Base-by-base conservation (phyloP, 2,888 invertebrate genomes). In the Abrostola tripartita region DNA sequence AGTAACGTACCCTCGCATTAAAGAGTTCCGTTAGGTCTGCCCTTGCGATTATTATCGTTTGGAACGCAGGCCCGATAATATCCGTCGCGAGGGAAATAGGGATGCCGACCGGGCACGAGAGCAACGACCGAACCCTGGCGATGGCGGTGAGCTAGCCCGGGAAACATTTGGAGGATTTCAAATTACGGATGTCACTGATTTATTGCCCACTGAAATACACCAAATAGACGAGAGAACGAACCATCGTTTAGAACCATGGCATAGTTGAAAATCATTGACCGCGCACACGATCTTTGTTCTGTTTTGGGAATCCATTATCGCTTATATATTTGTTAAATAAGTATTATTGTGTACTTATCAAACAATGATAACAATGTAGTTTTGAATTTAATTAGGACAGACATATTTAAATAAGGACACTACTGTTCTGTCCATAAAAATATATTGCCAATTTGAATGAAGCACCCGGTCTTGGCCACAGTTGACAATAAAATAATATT, bases 11-110 rank as follows among this genome's bases (percentile, higher is more conserved):
- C 85, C 85, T 84, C 83, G 76, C 81, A 84, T 84, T 85, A 85
- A 80, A 81, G 80, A 77, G 81, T 83, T 85, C 80, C 88, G 87
- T 86, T 88, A 88, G 86, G 82, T 81, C 81, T 85, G 85, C 84
- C 88, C 88, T 85, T 82, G 86, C 82, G 88, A 88, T 89, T 87
- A 89, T 87, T 85, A 89, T 88, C 87, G 82, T 78, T 74, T 68
- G 80, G 82, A 81, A 81, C 81, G 81, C 77, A 71, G 76, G 74
- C 78, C 80, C 79, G 88, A 87, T 88, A 86, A 85, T 85, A 88
- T 86, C 85, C 85, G 83, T 81, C 81, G 82, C 81, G 76, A 79
- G 78, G 83, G 83, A 82, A 81, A 82, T 80, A 83, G 88, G 87
- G 86, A 83, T 86, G 85, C 74, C 84, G 71, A 71, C 65, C 67